Conservation (phyloP, 2,113 vertebrate genomes). For the Boleophthalmus pectinirostris region DNA sequence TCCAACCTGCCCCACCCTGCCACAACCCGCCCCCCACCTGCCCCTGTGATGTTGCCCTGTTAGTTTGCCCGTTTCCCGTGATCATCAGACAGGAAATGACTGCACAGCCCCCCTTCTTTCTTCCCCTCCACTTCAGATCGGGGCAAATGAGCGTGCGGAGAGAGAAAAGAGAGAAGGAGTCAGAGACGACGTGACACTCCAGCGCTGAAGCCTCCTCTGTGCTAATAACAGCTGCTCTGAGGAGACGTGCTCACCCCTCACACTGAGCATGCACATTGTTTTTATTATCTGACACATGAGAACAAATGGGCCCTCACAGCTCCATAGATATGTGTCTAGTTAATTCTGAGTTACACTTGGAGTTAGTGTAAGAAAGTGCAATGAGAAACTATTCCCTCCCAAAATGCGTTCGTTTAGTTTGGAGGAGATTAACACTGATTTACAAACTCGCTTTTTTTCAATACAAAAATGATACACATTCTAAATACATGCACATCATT, state of each 20-base stretch:
- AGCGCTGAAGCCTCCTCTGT: background rate
- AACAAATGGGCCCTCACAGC: background rate
- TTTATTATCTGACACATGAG: slow-evolving; percentile 1
- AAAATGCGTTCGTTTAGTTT: background rate
- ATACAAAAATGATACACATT: no score
- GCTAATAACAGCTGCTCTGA: slow-evolving; percentile 11
- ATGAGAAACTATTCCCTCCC: background rate
- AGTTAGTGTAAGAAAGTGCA: slow-evolving; percentile 1
- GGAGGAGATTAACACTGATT: background rate
- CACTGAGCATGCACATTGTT: background rate
- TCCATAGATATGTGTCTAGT: slow-evolving; percentile 7
- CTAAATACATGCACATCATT: no score
- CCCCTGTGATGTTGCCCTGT: slow-evolving; percentile 8
- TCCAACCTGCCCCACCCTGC: background rate
- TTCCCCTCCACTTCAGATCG: slow-evolving; percentile 42
- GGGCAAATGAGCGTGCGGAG: slow-evolving; percentile 53
- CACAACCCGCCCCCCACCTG: background rate
- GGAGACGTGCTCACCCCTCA: background rate
- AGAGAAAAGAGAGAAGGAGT: background rate
- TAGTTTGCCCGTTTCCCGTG: slow-evolving; percentile 50
- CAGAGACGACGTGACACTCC: slow-evolving; percentile 3
- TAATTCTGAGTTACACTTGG: slow-evolving; percentile 3
- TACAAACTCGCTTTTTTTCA: no score
- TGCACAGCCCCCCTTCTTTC: slow-evolving; percentile 26
- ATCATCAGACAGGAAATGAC: slow-evolving; percentile 41